phyloP scores from a whole-genome alignment of 2,888 invertebrate genomes.

The Drosophila phalerata region DNA sequence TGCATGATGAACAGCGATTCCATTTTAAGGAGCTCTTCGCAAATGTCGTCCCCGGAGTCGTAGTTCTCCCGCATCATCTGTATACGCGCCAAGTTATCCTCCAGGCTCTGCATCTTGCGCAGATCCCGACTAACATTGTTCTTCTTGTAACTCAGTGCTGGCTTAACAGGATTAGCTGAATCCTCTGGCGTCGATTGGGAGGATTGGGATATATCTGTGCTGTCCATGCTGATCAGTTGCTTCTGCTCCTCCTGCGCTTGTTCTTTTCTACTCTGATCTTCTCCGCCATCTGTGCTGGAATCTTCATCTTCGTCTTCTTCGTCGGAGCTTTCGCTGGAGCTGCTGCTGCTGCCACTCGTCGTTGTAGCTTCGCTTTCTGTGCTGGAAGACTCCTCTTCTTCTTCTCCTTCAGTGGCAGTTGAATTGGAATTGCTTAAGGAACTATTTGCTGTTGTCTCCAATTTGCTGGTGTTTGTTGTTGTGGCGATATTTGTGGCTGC shows the following conservation, averaged over 20 bases:
- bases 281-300: conserved; percentile 38
- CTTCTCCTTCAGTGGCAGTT: conserved; percentile 45
- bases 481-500: conserved; percentile 30
- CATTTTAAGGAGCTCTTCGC: conserved; percentile 84
- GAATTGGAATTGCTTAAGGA: conserved; percentile 63
- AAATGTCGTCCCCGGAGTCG: conserved; percentile 83
- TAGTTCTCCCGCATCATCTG: conserved; percentile 84
- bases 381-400: conserved; percentile 61
- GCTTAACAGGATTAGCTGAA: conserved; percentile 31
- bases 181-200: conserved; percentile 30
- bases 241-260: conserved; percentile 22
- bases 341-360: conserved; percentile 47
- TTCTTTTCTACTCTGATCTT: too few relatives aligned
- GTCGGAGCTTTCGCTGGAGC: conserved; percentile 43
- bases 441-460: conserved; percentile 34
- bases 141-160: conserved; percentile 51
- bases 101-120: conserved; percentile 82
- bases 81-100: conserved; percentile 83
- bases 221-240: conserved; percentile 18
- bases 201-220: conserved; percentile 29
- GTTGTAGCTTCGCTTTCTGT: conserved; percentile 38
- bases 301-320: conserved; percentile 23
- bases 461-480: not conserved
- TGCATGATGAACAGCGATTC: conserved; percentile 82
- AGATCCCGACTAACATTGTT: conserved; percentile 82